Conservation (phyloP, 1,140 invertebrate genomes). For the Colletes gigas region DNA sequence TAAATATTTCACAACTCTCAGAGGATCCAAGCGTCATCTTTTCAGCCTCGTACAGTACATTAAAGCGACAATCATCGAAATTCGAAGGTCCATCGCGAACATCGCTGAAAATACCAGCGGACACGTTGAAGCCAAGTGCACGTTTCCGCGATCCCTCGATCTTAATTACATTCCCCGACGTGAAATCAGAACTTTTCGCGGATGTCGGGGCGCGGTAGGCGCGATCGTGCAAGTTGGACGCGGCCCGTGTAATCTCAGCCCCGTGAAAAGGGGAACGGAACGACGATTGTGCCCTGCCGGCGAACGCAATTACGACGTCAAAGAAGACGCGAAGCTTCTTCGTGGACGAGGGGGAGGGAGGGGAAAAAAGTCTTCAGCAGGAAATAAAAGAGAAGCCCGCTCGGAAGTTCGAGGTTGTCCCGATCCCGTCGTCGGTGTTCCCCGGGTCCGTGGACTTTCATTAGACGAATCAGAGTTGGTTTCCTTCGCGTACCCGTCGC, state of each 20-base stretch:
- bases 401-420: conserved; percentile 32
- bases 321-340: conserved; percentile 1
- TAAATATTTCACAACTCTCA: too few species aligned
- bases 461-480: conserved; percentile 20
- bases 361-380: background rate
- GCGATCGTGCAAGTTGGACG: background rate
- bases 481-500: background rate
- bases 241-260: conserved; percentile 3
- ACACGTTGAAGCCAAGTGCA: background rate
- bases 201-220: background rate
- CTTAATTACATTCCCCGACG: background rate
- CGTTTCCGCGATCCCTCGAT: background rate
- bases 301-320: conserved; percentile 37
- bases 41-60: too few species aligned
- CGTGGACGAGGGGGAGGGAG: background rate
- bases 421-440: background rate
- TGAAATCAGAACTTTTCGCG: background rate
- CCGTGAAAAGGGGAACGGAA: background rate
- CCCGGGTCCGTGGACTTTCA: conserved; percentile 25
- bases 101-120: background rate
- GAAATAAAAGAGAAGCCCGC: conserved; percentile 8
- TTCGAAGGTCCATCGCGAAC: too few species aligned
- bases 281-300: background rate
- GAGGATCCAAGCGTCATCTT: too few species aligned
- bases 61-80: too few species aligned